A percentile compares a stretch with the other conserved stretches of the same genome.
Conservation (phyloP, 1,140 invertebrate species). For the Aleiodes sp. region DNA sequence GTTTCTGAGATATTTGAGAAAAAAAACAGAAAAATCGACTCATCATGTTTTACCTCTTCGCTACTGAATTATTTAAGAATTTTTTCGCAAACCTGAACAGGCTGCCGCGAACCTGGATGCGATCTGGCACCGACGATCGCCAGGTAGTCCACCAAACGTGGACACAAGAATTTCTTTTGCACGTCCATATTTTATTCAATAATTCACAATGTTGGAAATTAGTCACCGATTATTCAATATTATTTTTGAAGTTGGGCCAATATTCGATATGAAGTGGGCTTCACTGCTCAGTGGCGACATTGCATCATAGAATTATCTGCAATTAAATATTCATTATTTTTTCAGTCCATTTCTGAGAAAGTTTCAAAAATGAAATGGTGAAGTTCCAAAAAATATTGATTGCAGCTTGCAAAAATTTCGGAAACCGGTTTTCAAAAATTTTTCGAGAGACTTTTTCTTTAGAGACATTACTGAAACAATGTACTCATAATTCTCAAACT, state of each 20-base stretch:
- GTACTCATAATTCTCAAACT: too few relatives aligned
- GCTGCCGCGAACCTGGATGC: conserved; percentile 74
- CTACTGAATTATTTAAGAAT: too few relatives aligned
- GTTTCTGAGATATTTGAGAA: too few relatives aligned
- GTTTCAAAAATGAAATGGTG: too few relatives aligned
- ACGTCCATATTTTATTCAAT: conserved; percentile 65
- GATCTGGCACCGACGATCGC: conserved; percentile 92
- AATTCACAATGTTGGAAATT: neutral
- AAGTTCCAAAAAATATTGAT: too few relatives aligned
- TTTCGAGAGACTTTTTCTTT: too few relatives aligned
- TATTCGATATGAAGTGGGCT: neutral
- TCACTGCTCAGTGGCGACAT: neutral
- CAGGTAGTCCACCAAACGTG: conserved; percentile 92
- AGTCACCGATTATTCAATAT: neutral
- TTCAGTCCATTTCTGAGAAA: too few relatives aligned
- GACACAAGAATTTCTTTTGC: conserved; percentile 84
- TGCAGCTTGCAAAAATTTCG: too few relatives aligned
- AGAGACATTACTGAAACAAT: too few relatives aligned
- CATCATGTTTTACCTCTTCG: too few relatives aligned
- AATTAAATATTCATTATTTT: neutral
- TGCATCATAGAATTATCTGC: conserved; percentile 3
- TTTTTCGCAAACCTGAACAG: conserved; percentile 73
- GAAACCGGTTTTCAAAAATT: too few relatives aligned
- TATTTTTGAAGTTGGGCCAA: neutral
- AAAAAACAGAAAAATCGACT: too few relatives aligned